Conservation (phyloP, 2,888 invertebrate species). For the Apodemia zela region DNA sequence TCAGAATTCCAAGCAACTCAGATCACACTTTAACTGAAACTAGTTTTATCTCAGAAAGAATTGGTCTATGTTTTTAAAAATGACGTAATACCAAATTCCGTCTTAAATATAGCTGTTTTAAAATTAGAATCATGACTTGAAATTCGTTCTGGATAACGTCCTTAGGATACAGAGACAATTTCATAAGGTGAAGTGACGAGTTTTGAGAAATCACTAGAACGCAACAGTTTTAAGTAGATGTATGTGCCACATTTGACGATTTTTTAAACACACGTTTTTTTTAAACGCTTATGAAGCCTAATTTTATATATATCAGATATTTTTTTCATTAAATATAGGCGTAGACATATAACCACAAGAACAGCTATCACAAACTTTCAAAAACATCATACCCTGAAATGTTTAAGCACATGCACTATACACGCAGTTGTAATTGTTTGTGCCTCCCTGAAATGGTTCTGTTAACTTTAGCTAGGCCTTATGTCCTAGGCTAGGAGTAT, state of each 20-base stretch:
- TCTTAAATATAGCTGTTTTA: neutral
- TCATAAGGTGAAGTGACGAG: neutral
- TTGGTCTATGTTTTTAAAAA: no score
- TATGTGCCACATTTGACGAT: neutral
- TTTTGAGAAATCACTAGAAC: no score
- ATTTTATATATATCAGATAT: neutral
- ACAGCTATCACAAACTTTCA: no score
- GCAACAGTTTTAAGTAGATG: neutral
- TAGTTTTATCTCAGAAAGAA: no score
- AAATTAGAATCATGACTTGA: neutral
- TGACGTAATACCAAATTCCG: no score
- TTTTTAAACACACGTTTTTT: neutral
- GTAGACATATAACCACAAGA: neutral
- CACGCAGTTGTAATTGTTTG: neutral
- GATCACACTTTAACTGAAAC: neutral
- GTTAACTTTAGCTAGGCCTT: neutral
- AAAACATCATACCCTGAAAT: no score
- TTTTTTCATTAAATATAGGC: neutral
- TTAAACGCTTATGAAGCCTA: neutral
- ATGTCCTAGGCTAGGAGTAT: neutral
- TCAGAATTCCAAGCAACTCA: neutral
- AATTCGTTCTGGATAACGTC: neutral
- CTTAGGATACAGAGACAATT: neutral
- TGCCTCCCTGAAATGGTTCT: neutral
- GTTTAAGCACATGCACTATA: neutral